phyloP scores from a whole-genome alignment of 2,113 vertebrate genomes.

The Amblyornis subalaris region DNA sequence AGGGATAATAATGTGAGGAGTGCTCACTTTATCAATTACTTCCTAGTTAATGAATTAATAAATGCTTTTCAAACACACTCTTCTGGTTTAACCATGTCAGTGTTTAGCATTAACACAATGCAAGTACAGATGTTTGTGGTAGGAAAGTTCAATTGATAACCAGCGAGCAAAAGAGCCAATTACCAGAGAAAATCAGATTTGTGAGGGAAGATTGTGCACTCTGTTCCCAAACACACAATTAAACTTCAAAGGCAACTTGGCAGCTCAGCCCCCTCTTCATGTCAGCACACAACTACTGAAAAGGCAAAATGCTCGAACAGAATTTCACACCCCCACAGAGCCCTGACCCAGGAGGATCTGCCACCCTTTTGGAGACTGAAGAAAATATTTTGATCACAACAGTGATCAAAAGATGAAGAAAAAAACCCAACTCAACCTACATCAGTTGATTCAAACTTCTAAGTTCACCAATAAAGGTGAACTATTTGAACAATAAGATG shows the following conservation, averaged over 20 bases:
- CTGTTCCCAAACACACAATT: conserved; percentile 65
- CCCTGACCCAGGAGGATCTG: background rate
- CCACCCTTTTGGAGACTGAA: background rate
- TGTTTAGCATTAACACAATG: conserved; percentile 45
- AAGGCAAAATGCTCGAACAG: conserved; percentile 10
- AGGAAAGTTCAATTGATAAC: conserved; percentile 64
- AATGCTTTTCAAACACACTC: conserved; percentile 29
- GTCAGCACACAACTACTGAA: conserved; percentile 17
- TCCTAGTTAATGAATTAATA: conserved; percentile 55
- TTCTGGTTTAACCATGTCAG: conserved; percentile 19
- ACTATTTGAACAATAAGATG: background rate
- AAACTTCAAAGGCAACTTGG: conserved; percentile 62
- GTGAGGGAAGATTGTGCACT: conserved; percentile 55
- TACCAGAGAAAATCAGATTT: conserved; percentile 63
- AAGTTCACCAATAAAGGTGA: background rate
- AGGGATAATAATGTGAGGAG: background rate
- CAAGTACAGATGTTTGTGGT: conserved; percentile 64
- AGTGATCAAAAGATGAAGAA: background rate
- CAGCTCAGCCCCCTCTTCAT: conserved; percentile 28
- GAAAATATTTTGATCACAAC: background rate
- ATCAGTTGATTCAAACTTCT: background rate
- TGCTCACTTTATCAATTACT: conserved; percentile 13
- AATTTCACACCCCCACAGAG: conserved; percentile 20
- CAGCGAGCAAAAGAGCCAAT: conserved; percentile 66
- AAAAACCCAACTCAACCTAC: background rate